These are phyloP conservation scores for Neosilurus hyrtlii DNA, from an alignment of 2,797 vertebrate genomes.

Conservation along the genomic window DNA sequence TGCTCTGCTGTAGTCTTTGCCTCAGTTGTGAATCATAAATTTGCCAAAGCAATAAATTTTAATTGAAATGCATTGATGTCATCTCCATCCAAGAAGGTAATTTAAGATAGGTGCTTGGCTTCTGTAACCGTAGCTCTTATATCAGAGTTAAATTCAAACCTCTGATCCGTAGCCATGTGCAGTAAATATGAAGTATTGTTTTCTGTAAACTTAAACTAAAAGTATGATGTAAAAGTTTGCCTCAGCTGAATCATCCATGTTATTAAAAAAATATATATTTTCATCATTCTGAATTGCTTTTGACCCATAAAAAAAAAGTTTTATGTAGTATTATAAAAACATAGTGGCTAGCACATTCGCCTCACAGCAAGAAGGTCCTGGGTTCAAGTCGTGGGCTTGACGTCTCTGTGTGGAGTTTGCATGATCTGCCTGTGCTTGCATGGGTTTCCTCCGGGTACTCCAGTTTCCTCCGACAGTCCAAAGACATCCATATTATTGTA, in stretches of 20 bases:
- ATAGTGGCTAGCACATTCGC: too few relatives aligned
- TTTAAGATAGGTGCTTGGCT: constrained; percentile 29
- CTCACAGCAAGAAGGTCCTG: too few relatives aligned
- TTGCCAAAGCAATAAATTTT: background rate
- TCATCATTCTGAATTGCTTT: background rate
- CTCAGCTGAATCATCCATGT: background rate
- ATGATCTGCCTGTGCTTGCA: too few relatives aligned
- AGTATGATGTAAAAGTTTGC: constrained; percentile 6
- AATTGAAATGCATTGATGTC: background rate
- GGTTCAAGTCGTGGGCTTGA: too few relatives aligned
- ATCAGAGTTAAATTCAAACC: background rate
- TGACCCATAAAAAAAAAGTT: background rate
- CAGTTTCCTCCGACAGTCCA: too few relatives aligned
- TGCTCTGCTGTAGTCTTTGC: background rate
- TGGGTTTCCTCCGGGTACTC: too few relatives aligned
- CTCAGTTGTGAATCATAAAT: background rate
- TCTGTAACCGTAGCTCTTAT: background rate
- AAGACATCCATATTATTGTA: too few relatives aligned
- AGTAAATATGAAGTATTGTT: background rate
- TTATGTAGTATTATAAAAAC: too few relatives aligned
- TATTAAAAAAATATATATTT: background rate
- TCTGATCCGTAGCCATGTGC: constrained; percentile 3
- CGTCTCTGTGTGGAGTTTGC: too few relatives aligned
- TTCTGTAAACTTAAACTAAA: background rate
- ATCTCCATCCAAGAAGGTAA: constrained; percentile 6